Percentiles rank a stretch among this genome's conserved stretches.
Conservation (phyloP, 1,140 invertebrate genomes). For the Aphis gossypii region DNA sequence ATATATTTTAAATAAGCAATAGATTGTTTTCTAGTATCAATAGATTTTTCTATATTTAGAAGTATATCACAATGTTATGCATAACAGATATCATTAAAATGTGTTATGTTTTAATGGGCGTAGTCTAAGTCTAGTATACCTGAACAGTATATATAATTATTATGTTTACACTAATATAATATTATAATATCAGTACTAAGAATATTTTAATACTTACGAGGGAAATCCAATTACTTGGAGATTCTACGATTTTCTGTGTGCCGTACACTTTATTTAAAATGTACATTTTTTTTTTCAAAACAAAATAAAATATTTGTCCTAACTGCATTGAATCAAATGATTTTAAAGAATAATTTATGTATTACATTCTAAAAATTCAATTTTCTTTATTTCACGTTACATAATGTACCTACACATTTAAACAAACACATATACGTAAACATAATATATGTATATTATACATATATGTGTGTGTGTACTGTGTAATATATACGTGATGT, state of each 20-base stretch:
- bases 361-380: neutral
- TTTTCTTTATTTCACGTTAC: neutral
- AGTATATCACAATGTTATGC: neutral
- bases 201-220: neutral
- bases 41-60: neutral
- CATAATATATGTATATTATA: too few relatives aligned
- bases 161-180: neutral
- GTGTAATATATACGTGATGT: too few relatives aligned
- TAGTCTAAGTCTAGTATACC: neutral
- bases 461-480: too few relatives aligned
- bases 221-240: neutral
- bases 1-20: neutral
- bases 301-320: too few relatives aligned
- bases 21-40: neutral
- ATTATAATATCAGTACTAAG: neutral
- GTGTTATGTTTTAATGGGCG: neutral
- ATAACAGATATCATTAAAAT: neutral
- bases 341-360: neutral
- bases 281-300: too few relatives aligned
- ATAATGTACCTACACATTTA: too few relatives aligned
- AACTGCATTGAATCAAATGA: neutral
- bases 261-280: too few relatives aligned
- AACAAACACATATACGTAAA: too few relatives aligned
- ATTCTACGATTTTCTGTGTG: neutral
- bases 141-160: neutral